Base-by-base conservation (phyloP, 2,797 vertebrate genomes). In the Gastrophryne carolinensis region DNA sequence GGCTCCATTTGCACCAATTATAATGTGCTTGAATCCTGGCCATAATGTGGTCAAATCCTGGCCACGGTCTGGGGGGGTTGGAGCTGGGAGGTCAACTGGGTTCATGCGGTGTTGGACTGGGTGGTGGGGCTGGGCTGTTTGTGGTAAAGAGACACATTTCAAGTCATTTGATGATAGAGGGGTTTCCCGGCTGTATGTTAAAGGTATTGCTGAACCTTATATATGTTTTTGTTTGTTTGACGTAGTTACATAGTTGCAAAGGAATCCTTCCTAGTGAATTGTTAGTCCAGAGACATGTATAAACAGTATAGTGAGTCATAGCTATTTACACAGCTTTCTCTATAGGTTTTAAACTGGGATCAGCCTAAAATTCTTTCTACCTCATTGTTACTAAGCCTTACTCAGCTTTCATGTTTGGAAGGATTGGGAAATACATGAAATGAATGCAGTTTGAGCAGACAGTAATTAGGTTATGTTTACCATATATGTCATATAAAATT, bases 141-240 rank as follows among this genome's bases (percentile, higher is more conserved):
- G n/a, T n/a, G n/a, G n/a, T n/a, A n/a, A n/a, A n/a, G n/a, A n/a
- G n/a, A n/a, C n/a, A n/a, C n/a, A n/a, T n/a, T n/a, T n/a, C n/a
- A n/a, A n/a, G n/a, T n/a, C 5, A 52, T n/a, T n/a, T n/a, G n/a
- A n/a, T n/a, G n/a, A n/a, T n/a, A n/a, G n/a, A n/a, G n/a, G n/a
- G n/a, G n/a, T n/a, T n/a, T n/a, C n/a, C n/a, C n/a, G n/a, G n/a
- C n/a, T n/a, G n/a, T n/a, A n/a, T n/a, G n/a, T n/a, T n/a, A n/a
- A n/a, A n/a, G n/a, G n/a, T n/a, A n/a, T n/a, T n/a, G n/a, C n/a
- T n/a, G n/a, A n/a, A n/a, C n/a, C n/a, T n/a, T n/a, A n/a, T n/a
- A n/a, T n/a, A 53, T 58, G 35, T 69, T 56, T 53, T 11, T 69
- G 60, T 62, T 77, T 77, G 60, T 70, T 77, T 77, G 58, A 63